Base-by-base conservation (phyloP, 2,797 vertebrate species). In the Decapterus maruadsi region DNA sequence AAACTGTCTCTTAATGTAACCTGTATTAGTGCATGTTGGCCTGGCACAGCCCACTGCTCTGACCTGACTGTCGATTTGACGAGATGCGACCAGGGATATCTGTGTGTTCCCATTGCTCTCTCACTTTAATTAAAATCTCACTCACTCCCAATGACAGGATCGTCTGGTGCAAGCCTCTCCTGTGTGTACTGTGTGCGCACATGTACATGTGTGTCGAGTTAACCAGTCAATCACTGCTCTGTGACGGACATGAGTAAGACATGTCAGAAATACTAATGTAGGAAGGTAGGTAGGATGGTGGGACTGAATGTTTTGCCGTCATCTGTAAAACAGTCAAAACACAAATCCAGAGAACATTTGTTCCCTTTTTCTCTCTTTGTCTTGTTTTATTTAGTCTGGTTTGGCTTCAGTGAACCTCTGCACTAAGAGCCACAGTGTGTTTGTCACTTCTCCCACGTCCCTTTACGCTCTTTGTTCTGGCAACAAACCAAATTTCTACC, bases 71-170 rank as follows among this genome's bases (percentile, higher is more conserved):
- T 36, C 1, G 1, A 51, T 71, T 54, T 75, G 63, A 38, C 38
- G 51, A 63, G 59, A 69, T 61, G 59, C 72, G 65, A 68, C 56
- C 31, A 26, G 34, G 77, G 46, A 63, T 68, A 36, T 40, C 19
- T 53, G 19, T 77, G 62, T 65, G 14, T 68, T 63, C 20, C 68
- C 51, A 20, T 26, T 31, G 36, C 22, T 72, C 76, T 73, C 63
- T 68, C 42, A 45, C 59, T 74, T 84, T 84, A 83, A 89, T 87
- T 81, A 79, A 89, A 85, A 75, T 54, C 67, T 87, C 70, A 81
- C 75, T 87, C 76, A 72, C 57, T 61, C 59, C 56, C 17, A 11
- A 54, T 74, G 70, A 78, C 72, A 51, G 63, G 53, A 75, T 70
- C 17, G 26, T 75, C 77, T 50, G 16, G 50, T 57, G 46, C 51